Percentiles rank a stretch among this genome's conserved stretches.
Evolutionary conservation across 2,113 vertebrate species (phyloP).

Genomic region (Ctenomys sociabilis): DNA sequence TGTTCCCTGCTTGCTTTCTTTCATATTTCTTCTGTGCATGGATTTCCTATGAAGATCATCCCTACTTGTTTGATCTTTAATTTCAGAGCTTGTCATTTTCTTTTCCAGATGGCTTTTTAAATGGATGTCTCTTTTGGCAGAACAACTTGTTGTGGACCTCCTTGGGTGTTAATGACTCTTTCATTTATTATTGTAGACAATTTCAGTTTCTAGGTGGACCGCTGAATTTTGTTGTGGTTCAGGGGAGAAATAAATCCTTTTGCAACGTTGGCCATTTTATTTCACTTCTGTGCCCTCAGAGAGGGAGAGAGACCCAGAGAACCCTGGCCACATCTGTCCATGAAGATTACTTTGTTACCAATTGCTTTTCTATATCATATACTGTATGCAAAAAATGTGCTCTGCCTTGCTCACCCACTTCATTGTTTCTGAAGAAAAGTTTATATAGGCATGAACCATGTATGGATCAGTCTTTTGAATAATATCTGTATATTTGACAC

Average conservation of each 20-base stretch:
- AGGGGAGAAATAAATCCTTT: constrained; percentile 64
- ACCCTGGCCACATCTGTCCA: background rate
- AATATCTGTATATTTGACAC: background rate
- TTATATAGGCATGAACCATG: no score
- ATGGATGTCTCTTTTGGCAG: constrained; percentile 67
- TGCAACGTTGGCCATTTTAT: constrained; percentile 44
- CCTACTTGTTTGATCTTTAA: constrained; percentile 76
- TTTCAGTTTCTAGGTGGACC: constrained; percentile 43
- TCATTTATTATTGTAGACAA: constrained; percentile 63
- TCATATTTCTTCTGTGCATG: constrained; percentile 69
- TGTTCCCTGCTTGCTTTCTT: constrained; percentile 37
- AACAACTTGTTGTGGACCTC: constrained; percentile 49
- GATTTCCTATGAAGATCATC: constrained; percentile 75
- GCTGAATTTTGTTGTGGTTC: constrained; percentile 22
- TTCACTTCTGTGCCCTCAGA: constrained; percentile 45
- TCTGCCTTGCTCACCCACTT: background rate
- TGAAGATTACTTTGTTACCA: background rate
- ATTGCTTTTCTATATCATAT: background rate
- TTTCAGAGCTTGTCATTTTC: constrained; percentile 76
- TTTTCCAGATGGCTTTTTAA: background rate
- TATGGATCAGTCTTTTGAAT: background rate
- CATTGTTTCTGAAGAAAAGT: background rate
- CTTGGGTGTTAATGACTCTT: constrained; percentile 48
- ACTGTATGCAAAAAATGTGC: constrained; percentile 20
- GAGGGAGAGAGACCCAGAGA: constrained; percentile 16